Evolutionary conservation across 92 coral and sea anemone genomes (phyloP).

Genomic region (Meandrina meandrites): DNA sequence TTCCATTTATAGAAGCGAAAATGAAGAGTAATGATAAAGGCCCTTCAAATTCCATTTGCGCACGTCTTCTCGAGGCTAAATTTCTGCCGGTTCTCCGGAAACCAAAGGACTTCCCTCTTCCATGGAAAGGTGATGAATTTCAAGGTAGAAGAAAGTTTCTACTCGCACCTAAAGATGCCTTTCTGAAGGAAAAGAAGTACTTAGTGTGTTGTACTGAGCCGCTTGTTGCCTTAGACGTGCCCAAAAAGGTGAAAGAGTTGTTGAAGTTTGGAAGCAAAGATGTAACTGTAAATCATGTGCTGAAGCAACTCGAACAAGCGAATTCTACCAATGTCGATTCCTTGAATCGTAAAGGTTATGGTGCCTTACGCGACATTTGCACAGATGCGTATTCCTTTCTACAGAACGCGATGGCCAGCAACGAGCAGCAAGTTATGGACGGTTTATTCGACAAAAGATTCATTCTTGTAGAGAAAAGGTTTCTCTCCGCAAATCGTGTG

Average conservation of each 20-base stretch:
- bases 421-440: background rate
- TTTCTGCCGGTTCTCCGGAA: conserved; percentile 67
- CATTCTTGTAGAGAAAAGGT: conserved; percentile 45
- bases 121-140: conserved; percentile 69
- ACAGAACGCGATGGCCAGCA: conserved; percentile 24
- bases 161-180: conserved; percentile 52
- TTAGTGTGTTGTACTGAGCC: conserved; percentile 58
- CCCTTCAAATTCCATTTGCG: background rate
- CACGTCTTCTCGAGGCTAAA: conserved; percentile 7
- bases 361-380: conserved; percentile 44
- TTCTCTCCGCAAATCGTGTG: conserved; percentile 47
- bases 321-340: conserved; percentile 11
- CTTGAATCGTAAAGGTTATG: background rate
- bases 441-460: conserved; percentile 15
- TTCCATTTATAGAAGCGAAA: conserved; percentile 44
- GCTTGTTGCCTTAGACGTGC: conserved; percentile 49
- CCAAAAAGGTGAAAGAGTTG: conserved; percentile 24
- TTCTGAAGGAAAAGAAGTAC: conserved; percentile 40
- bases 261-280: conserved; percentile 35
- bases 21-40: conserved; percentile 11
- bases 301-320: conserved; percentile 52
- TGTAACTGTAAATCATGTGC: conserved; percentile 31
- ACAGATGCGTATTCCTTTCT: conserved; percentile 43
- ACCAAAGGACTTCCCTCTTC: conserved; percentile 57
- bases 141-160: conserved; percentile 7